Base-by-base conservation (phyloP, 2,113 vertebrate species). In the Antigone vipio region DNA sequence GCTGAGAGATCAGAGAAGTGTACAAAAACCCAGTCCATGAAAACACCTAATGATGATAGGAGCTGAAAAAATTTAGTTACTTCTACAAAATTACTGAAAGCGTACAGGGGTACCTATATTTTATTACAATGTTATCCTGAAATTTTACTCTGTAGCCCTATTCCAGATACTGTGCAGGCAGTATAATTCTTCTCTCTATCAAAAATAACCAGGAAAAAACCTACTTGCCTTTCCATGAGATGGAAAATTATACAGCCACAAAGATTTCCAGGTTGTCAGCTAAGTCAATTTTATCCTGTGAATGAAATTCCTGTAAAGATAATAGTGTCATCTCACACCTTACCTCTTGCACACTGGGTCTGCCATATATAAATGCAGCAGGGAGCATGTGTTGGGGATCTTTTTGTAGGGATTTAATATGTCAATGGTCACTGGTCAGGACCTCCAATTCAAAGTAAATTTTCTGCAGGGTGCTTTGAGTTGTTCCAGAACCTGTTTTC, bases 81-180 rank as follows among this genome's bases (percentile, higher is more conserved):
- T n/a, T 82, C 44, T 34, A 30, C 42, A 16, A 76, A 83, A 59
- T 56, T 68, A 47, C 11, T 73, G 29, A 22, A 73, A 53, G 14
- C 47, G 6, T 29, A 49, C 17, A 42, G 34, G 16, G 3, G 3
- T 63, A 42, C 26, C 5, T 32, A 5, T 16, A 32, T 53, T 23
- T 47, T 69, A 44, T 56, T 53, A 12, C 16, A 79, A 53, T 13
- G 19, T 3, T 63, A 11, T 11, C 14, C 24, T 75, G 42, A 52
- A 52, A 5, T 74, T 81, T 73, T 50, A 30, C 10, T 1, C 9
- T 47, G 17, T 56, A 69, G 29, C 73, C 15, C 11, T 85, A 6
- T 62, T 75, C 34, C 26, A 78, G n/a, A 40, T 24, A 67, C 11
- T 0, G 0, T 72, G 32, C 13, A 24, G 5, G 16, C 30, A 63